These are phyloP conservation scores for Metopia argyrocephala DNA, from an alignment of 2,888 invertebrate genomes.

Conservation along the genomic window DNA sequence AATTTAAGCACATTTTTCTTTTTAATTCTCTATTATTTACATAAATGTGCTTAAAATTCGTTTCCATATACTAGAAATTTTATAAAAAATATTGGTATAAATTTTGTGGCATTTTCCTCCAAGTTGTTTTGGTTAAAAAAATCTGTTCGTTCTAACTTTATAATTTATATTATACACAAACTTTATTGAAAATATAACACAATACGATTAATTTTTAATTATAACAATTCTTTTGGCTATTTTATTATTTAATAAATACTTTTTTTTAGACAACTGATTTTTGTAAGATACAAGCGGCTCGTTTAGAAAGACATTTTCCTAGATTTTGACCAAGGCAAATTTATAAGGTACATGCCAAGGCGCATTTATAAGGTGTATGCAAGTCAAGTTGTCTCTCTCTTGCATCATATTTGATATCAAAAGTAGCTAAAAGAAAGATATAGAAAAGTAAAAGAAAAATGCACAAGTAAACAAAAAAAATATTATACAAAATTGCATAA, in stretches of 20 bases:
- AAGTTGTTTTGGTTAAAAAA: background rate
- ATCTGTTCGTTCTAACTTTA: conserved; percentile 3
- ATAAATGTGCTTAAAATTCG: background rate
- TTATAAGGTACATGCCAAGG: too few relatives aligned
- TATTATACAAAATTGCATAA: too few relatives aligned
- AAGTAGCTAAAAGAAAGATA: too few relatives aligned
- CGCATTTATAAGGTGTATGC: too few relatives aligned
- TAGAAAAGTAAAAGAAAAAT: too few relatives aligned
- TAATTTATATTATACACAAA: background rate
- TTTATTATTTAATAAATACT: background rate
- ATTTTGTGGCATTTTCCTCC: conserved; percentile 32
- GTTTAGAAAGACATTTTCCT: conserved; percentile 28
- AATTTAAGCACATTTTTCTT: background rate
- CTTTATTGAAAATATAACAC: background rate
- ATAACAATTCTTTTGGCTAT: background rate
- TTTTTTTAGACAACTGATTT: conserved; percentile 5
- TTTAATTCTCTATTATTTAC: background rate
- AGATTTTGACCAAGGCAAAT: conserved; percentile 11
- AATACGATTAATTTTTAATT: background rate
- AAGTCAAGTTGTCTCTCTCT: too few relatives aligned
- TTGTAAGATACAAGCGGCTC: conserved; percentile 36
- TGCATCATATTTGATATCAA: too few relatives aligned
- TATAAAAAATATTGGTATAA: conserved; percentile 9
- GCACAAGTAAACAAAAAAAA: too few relatives aligned
- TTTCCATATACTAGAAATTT: background rate